These are phyloP conservation scores for Empis livida DNA, from an alignment of 2,888 invertebrate species.

Conservation along the genomic window DNA sequence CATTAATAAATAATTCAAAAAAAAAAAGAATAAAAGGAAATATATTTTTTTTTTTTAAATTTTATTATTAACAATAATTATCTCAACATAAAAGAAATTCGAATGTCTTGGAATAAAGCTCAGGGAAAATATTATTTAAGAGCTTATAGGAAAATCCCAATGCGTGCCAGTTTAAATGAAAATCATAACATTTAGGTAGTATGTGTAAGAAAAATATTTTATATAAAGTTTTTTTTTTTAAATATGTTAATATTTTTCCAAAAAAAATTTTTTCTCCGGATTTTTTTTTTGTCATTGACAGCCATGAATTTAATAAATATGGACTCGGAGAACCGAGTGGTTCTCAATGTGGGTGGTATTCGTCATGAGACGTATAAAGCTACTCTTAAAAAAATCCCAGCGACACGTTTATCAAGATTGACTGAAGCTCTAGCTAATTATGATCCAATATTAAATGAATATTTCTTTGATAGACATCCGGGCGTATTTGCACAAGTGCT, in stretches of 20 bases:
- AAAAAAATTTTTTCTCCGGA: background rate
- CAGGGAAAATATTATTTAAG: slow-evolving; percentile 12
- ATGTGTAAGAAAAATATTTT: background rate
- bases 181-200: slow-evolving; percentile 10
- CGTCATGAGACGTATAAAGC: slow-evolving; percentile 95
- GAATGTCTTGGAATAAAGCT: slow-evolving; percentile 13
- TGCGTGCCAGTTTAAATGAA: slow-evolving; percentile 7
- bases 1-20: too few species aligned
- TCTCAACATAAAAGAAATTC: slow-evolving; percentile 2
- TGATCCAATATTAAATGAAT: slow-evolving; percentile 98
- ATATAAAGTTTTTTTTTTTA: background rate
- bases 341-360: slow-evolving; percentile 96
- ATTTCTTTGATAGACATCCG: slow-evolving; percentile 97
- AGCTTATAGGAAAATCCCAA: slow-evolving; percentile 13
- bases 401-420: slow-evolving; percentile 82
- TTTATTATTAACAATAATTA: too few species aligned
- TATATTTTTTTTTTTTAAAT: too few species aligned
- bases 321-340: slow-evolving; percentile 97
- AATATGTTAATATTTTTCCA: background rate
- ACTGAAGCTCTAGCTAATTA: slow-evolving; percentile 98
- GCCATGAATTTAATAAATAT: slow-evolving; percentile 83
- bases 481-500: slow-evolving; percentile 93
- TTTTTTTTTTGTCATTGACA: background rate
- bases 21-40: too few species aligned
- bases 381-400: slow-evolving; percentile 94